These are phyloP conservation scores for Heteractis magnifica DNA, from an alignment of 92 coral and sea anemone genomes.

Conservation along the genomic window DNA sequence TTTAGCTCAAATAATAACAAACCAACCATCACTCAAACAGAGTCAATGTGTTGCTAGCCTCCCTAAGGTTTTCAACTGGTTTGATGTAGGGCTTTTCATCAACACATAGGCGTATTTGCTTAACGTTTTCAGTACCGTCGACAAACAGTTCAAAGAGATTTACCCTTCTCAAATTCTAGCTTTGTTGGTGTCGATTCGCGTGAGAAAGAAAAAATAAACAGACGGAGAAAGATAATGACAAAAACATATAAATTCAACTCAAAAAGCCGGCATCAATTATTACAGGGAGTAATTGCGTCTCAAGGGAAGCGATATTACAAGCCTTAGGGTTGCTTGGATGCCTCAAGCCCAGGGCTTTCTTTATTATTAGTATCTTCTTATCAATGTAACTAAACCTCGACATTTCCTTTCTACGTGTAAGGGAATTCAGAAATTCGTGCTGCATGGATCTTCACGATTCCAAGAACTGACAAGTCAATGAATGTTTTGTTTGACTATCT, in stretches of 20 bases:
- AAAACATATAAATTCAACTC: conserved; percentile 1
- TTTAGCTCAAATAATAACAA: background rate
- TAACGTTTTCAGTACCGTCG: background rate
- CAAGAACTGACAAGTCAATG: background rate
- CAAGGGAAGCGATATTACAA: conserved; percentile 11
- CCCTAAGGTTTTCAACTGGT: background rate
- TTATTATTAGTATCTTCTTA: conserved; percentile 2
- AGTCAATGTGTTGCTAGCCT: background rate
- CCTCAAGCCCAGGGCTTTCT: background rate
- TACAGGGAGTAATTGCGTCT: conserved; percentile 16
- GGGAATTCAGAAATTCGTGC: conserved; percentile 19
- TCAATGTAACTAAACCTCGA: background rate
- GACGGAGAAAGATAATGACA: background rate
- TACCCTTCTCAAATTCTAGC: background rate
- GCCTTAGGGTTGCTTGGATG: background rate
- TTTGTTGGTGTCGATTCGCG: background rate
- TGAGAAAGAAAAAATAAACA: background rate
- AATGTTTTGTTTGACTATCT: conserved; percentile 3
- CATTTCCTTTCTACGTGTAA: conserved; percentile 1
- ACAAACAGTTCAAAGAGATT: background rate
- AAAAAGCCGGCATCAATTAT: conserved; percentile 1
- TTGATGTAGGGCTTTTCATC: background rate
- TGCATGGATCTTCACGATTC: background rate
- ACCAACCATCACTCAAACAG: background rate
- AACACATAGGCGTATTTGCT: background rate